Percentiles rank a stretch among this genome's conserved stretches.
Evolutionary conservation across 2,113 vertebrate species (phyloP).

Genomic region (Elephas maximus): DNA sequence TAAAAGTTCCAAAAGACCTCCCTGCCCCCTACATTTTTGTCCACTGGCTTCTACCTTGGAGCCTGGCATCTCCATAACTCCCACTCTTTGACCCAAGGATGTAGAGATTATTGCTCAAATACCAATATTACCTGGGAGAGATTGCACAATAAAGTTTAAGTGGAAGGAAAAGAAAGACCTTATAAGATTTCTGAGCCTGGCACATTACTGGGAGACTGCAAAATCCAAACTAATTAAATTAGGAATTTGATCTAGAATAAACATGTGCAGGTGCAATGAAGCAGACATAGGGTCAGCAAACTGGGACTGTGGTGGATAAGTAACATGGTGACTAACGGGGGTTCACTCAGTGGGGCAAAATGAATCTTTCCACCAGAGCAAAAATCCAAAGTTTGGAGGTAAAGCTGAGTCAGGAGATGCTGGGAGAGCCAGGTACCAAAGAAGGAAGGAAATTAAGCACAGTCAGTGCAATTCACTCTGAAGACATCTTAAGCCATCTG

Average conservation of each 20-base stretch:
- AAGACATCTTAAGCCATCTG: not conserved
- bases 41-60: not conserved
- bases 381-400: slow-evolving; percentile 20
- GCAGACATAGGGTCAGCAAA: not conserved
- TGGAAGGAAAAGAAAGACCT: not conserved
- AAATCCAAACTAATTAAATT: not conserved
- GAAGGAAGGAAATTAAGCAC: not conserved
- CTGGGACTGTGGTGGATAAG: not conserved
- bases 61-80: slow-evolving; percentile 20
- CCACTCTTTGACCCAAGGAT: not conserved
- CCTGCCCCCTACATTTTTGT: not conserved
- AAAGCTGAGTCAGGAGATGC: not conserved
- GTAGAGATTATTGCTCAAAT: not conserved
- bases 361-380: not conserved
- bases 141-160: not conserved
- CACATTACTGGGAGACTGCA: not conserved
- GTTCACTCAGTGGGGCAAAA: not conserved
- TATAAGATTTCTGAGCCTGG: not conserved
- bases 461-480: not conserved
- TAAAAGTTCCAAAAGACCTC: not conserved
- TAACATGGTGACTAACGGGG: not conserved
- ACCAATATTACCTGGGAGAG: not conserved
- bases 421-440: not conserved
- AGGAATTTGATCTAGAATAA: not conserved
- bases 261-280: not conserved